A percentile compares a stretch with the other conserved stretches of the same genome.
These are phyloP conservation scores for Bubo scandiacus DNA, from an alignment of 2,113 vertebrate genomes.

Conservation along the genomic window DNA sequence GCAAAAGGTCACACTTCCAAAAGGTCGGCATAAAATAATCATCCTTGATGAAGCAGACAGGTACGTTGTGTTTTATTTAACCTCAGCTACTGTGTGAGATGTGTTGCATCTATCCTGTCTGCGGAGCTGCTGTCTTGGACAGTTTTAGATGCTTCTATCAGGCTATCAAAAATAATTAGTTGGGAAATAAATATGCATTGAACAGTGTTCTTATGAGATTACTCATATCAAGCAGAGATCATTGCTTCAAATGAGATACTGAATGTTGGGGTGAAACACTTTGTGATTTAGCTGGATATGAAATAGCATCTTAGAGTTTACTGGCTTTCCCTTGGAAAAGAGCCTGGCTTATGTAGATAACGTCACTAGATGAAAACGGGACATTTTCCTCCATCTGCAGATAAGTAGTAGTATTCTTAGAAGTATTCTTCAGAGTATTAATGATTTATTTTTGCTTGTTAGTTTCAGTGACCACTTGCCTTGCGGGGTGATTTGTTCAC, in stretches of 20 bases:
- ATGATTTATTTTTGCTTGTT: neutral
- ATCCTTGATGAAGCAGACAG: constrained; percentile 98
- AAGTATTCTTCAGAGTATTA: neutral
- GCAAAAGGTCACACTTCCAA: constrained; percentile 95
- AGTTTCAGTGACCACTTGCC: neutral
- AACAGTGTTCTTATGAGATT: neutral
- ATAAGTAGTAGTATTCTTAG: neutral
- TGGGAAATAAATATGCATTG: neutral
- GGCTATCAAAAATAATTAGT: neutral
- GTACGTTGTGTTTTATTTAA: constrained; percentile 38
- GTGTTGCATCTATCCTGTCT: neutral
- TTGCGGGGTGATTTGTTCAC: neutral
- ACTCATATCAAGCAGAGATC: neutral
- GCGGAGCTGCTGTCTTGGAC: neutral
- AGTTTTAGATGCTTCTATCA: neutral
- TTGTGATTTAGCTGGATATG: neutral
- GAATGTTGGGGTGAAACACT: neutral
- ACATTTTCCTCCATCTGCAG: neutral
- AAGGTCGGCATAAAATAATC: constrained; percentile 95
- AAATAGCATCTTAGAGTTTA: neutral
- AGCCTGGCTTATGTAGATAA: neutral
- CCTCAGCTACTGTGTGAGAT: neutral
- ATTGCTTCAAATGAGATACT: neutral
- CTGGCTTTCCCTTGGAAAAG: neutral
- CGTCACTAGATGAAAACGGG: neutral